Base-by-base conservation (phyloP, 2,113 vertebrate species). In the Sciurus niger region DNA sequence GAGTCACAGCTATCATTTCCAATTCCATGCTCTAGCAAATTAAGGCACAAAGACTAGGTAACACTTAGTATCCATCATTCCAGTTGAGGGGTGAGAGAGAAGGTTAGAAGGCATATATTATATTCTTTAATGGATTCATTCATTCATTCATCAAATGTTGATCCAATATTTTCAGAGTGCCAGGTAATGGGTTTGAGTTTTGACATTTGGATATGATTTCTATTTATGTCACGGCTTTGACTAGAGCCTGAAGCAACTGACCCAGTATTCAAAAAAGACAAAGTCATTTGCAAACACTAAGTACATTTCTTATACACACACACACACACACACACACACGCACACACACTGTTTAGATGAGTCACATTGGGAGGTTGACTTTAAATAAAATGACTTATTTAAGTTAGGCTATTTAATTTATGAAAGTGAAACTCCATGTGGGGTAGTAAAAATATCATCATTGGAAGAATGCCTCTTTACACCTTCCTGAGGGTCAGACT, bases 361-460 rank as follows among this genome's bases (percentile, higher is more conserved):
- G 46, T 48, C 46, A 48, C 68, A 22, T 63, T 4, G 1, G 65
- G 58, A 95, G 70, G 72, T 84, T 73, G 83, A 18, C 51, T 94
- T 78, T 84, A 92, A 93, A 84, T 94, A 82, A 93, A 70, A 65
- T 18, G 34, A 58, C 51, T 88, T 88, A 87, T 25, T 87, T 37
- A 70, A 93, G 70, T 83, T 90, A 94, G 74, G 51, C 67, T 79
- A 34, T 85, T 89, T 93, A 94, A 93, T 93, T 96, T 93, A 93
- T 96, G 74, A 67, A 94, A 94, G 89, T 55, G 53, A 93, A 97
- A 89, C 91, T 91, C 89, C 58, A 89, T 32, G 40, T 92, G 93
- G 79, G 93, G 89, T 84, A 95, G 92, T 93, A 46, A 97, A 95
- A 97, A 92, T 89, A 96, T 85, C 91, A 89, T 96, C 78, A 73